Evolutionary conservation across 2,888 invertebrate genomes (phyloP).

Genomic region (Nematopogon swammerdamellus): DNA sequence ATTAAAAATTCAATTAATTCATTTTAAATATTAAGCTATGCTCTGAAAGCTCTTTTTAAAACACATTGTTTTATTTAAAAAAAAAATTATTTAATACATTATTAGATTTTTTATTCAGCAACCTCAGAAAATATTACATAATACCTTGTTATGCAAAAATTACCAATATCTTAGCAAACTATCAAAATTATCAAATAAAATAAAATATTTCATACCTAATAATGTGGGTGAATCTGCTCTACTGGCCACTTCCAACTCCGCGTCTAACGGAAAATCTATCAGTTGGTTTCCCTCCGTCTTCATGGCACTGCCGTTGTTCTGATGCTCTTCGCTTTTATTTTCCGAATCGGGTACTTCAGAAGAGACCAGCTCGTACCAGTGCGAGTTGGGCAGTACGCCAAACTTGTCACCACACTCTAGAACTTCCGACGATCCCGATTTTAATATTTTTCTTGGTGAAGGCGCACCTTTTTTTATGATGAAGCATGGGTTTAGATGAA

Average conservation of each 20-base stretch:
- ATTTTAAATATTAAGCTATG: no score
- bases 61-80: no score
- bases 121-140: no score
- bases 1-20: no score
- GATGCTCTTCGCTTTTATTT: neutral
- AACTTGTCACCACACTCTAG: conserved; percentile 47
- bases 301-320: neutral
- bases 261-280: neutral
- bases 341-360: neutral
- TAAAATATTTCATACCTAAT: neutral
- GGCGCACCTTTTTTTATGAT: conserved; percentile 23
- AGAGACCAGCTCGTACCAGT: conserved; percentile 39
- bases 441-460: conserved; percentile 27
- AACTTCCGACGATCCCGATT: conserved; percentile 22
- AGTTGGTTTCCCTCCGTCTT: neutral
- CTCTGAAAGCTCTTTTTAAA: no score
- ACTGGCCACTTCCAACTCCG: conserved; percentile 13
- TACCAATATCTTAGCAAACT: no score
- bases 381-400: conserved; percentile 44
- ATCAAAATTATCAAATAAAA: no score
- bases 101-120: no score
- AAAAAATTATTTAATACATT: no score
- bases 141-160: no score
- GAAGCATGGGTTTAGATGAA: conserved; percentile 55
- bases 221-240: conserved; percentile 7